Conservation (phyloP, 2,888 invertebrate species). For the Lochmaea crataegi region DNA sequence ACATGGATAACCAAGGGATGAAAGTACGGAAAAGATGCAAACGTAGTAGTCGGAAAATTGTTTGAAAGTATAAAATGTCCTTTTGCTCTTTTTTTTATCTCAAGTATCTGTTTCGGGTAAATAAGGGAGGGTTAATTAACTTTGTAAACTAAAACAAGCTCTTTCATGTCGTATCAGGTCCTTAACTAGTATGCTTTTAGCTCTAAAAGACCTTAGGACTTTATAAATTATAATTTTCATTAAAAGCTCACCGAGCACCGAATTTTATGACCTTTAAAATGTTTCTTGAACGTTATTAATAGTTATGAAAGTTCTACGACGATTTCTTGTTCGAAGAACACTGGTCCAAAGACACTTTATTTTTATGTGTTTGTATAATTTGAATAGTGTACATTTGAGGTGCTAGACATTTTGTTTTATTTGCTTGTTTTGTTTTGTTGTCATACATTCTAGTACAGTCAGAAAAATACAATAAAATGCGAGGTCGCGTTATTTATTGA, state of each 20-base stretch:
- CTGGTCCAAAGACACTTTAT: too few species aligned
- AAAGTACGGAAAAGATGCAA: not conserved
- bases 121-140: conserved; percentile 9
- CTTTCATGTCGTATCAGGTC: conserved; percentile 6
- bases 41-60: not conserved
- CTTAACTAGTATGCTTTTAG: not conserved
- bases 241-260: not conserved
- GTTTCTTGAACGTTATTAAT: not conserved
- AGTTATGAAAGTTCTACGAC: too few species aligned
- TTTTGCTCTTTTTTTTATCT: not conserved
- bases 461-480: too few species aligned
- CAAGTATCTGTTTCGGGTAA: not conserved
- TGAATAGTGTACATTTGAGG: too few species aligned
- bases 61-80: conserved; percentile 1
- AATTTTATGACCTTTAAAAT: not conserved
- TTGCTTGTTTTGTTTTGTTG: too few species aligned
- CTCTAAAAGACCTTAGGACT: conserved; percentile 1
- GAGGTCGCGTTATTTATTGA: too few species aligned
- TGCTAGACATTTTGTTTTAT: too few species aligned
- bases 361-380: too few species aligned
- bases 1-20: not conserved
- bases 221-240: conserved; percentile 6
- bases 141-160: not conserved
- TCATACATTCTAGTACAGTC: too few species aligned
- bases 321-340: too few species aligned